Evolutionary conservation across 2,888 invertebrate genomes (phyloP).

Genomic region (Drosophila limbata): DNA sequence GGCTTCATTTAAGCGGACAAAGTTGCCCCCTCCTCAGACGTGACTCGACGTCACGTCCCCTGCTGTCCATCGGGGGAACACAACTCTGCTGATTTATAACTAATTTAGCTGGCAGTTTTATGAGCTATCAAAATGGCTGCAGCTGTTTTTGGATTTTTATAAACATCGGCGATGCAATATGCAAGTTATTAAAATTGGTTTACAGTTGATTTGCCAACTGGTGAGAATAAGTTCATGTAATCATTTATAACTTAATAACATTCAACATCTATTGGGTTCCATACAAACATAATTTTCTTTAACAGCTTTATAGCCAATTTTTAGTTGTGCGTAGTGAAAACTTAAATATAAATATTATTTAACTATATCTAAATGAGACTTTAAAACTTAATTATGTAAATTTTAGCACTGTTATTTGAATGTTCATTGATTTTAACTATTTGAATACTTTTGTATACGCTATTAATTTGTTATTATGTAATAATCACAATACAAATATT

Average conservation of each 20-base stretch:
- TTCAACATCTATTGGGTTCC: too few relatives aligned
- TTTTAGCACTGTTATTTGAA: too few relatives aligned
- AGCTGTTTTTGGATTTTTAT: constrained; percentile 52
- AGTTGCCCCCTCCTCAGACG: constrained; percentile 41
- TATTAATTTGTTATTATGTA: too few relatives aligned
- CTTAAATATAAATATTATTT: too few relatives aligned
- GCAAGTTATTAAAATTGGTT: constrained; percentile 27
- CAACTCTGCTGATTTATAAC: constrained; percentile 66
- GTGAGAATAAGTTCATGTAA: neutral
- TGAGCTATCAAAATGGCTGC: constrained; percentile 52
- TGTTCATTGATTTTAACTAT: too few relatives aligned
- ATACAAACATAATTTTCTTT: too few relatives aligned
- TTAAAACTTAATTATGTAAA: too few relatives aligned
- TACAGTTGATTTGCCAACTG: neutral
- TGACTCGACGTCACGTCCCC: constrained; percentile 22
- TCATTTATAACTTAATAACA: neutral
- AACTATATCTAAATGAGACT: too few relatives aligned
- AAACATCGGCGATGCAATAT: constrained; percentile 38
- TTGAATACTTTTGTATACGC: too few relatives aligned
- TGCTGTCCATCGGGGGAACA: constrained; percentile 16
- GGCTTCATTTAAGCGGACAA: constrained; percentile 67
- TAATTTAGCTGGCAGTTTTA: constrained; percentile 67
- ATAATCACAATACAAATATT: too few relatives aligned
- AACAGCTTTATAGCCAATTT: too few relatives aligned
- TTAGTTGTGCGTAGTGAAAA: too few relatives aligned